Base-by-base conservation (phyloP, 2,113 vertebrate species). In the Hippocampus barbouri region DNA sequence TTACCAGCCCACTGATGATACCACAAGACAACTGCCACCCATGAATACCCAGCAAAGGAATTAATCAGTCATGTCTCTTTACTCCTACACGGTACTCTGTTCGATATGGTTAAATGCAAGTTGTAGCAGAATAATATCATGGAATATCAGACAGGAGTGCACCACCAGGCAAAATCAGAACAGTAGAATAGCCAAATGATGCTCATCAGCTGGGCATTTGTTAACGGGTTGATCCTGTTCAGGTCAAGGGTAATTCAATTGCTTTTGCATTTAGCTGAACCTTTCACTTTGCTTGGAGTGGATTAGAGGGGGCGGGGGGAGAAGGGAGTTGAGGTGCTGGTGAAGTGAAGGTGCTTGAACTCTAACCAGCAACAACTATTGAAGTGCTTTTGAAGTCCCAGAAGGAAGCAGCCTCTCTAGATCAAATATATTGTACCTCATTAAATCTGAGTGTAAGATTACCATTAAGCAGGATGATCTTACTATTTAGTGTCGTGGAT, bases 21-120 rank as follows among this genome's bases (percentile, higher is more conserved):
- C 68, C 70, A 61, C 54, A 54, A 59, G 70, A 66, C 71, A 70
- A 65, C 77, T 70, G 38, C 40, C 68, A 71, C 68, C 77, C 79
- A 30, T 81, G 75, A 63, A 74, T 70, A 65, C 81, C 83, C 63
- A 85, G 77, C 68, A 25, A n/a, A 62, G 54, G 80, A 68, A 77
- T 79, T 86, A 81, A 86, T 80, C 80, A 79, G 74, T 27, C 76
- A 47, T 78, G 78, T 84, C 76, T 86, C 74, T 65, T 9, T 51
- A 82, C 76, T 83, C 84, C 81, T 82, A 82, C 79, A 49, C 69
- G 12, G 76, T 60, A 72, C 71, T 84, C 72, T 76, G 66, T 76
- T 41, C 67, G 79, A 61, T 71, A 76, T 66, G 70, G 43, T 68
- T 69, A 61, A 41, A 75, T 72, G 10, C 51, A 23, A 56, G 73